A percentile compares a stretch with the other conserved stretches of the same genome.
phyloP scores from a whole-genome alignment of 2,888 invertebrate genomes.

The Selenia dentaria region DNA sequence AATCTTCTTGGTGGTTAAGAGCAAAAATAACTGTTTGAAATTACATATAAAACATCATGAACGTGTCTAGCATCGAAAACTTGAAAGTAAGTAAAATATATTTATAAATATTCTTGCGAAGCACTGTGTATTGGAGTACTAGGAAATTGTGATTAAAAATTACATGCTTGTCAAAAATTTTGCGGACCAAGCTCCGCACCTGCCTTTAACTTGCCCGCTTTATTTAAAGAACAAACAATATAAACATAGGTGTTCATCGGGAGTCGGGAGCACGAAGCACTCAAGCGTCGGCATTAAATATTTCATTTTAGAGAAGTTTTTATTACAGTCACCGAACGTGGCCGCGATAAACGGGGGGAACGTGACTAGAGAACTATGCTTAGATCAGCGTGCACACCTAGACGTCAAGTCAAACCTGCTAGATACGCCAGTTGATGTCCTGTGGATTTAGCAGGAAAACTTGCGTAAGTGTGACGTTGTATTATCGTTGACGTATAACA shows the following conservation, averaged over 20 bases:
- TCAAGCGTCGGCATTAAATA: conserved; percentile 74
- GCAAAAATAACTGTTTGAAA: too few species aligned
- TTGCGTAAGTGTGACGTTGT: too few species aligned
- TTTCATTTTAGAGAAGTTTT: conserved; percentile 84
- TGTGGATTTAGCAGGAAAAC: too few species aligned
- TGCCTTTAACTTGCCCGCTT: conserved; percentile 41
- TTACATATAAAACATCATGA: too few species aligned
- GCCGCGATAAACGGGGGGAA: conserved; percentile 74
- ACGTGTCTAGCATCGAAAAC: too few species aligned
- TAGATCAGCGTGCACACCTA: conserved; percentile 56
- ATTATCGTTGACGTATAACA: too few species aligned
- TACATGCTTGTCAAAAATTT: background rate
- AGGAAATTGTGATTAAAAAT: too few species aligned
- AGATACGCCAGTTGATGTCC: conserved; percentile 24
- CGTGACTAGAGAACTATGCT: conserved; percentile 77
- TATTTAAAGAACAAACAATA: conserved; percentile 47
- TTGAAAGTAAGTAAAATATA: too few species aligned
- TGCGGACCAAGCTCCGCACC: conserved; percentile 29
- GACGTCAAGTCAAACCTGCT: conserved; percentile 37
- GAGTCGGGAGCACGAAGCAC: conserved; percentile 56
- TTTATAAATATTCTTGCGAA: too few species aligned
- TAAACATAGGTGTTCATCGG: conserved; percentile 62
- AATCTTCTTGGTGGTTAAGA: too few species aligned
- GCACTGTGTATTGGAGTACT: too few species aligned
- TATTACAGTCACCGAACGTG: conserved; percentile 78